Percentiles rank a stretch among this genome's conserved stretches.
phyloP scores from a whole-genome alignment of 1,140 invertebrate genomes.

The Notospermus geniculatus region DNA sequence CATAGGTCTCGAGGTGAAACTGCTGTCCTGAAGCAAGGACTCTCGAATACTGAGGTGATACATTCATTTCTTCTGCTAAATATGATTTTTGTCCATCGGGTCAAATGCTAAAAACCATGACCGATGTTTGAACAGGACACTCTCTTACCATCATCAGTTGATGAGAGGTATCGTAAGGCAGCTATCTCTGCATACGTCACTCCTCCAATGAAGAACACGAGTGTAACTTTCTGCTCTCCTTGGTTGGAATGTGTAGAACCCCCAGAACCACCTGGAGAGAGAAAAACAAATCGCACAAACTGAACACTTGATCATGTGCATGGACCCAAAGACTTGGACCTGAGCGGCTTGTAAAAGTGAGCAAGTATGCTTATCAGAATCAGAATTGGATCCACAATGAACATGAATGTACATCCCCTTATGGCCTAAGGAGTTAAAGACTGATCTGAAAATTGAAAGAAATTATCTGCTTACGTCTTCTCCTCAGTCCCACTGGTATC shows the following conservation, averaged over 20 bases:
- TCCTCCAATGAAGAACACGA: slow-evolving; percentile 94
- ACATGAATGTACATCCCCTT: too few relatives aligned
- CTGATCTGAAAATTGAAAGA: neutral
- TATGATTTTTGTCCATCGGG: slow-evolving; percentile 2
- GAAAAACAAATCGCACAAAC: slow-evolving; percentile 12
- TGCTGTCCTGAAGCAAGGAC: neutral
- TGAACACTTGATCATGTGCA: too few relatives aligned
- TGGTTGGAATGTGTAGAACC: slow-evolving; percentile 52
- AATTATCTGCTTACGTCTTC: slow-evolving; percentile 36
- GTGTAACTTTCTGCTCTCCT: slow-evolving; percentile 65
- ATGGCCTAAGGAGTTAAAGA: too few relatives aligned
- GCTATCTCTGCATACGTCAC: slow-evolving; percentile 95
- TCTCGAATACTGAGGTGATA: neutral
- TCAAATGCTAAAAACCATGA: slow-evolving; percentile 8
- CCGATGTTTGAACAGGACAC: neutral
- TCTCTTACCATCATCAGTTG: slow-evolving; percentile 80
- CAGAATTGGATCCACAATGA: too few relatives aligned
- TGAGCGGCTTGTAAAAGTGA: too few relatives aligned
- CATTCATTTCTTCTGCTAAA: neutral
- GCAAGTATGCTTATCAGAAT: too few relatives aligned
- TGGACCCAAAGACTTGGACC: too few relatives aligned
- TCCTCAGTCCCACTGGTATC: slow-evolving; percentile 54
- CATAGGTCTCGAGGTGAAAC: too few relatives aligned
- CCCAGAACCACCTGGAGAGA: slow-evolving; percentile 47
- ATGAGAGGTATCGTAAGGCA: slow-evolving; percentile 84